Evolutionary conservation across 1,140 invertebrate genomes (phyloP).

Genomic region (Olivierus martensii): DNA sequence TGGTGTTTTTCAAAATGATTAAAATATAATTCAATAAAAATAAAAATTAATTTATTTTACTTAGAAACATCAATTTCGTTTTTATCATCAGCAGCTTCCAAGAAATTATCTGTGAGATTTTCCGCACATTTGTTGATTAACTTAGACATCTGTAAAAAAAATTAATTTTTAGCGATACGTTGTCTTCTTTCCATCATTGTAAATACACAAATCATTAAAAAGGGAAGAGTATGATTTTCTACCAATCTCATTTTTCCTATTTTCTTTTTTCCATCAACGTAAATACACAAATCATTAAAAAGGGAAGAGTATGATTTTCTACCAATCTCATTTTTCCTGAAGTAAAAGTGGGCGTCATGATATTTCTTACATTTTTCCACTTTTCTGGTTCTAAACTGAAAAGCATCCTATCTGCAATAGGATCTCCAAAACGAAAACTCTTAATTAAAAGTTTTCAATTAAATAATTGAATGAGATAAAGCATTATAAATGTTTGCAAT

Average conservation of each 20-base stretch:
- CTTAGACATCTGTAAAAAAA: constrained; percentile 6
- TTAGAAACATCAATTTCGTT: background rate
- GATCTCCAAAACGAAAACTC: constrained; percentile 1
- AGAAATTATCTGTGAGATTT: background rate
- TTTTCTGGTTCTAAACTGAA: constrained; percentile 18
- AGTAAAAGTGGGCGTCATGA: constrained; percentile 43
- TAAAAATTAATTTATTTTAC: too few species aligned
- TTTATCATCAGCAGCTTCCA: background rate
- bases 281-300: too few species aligned
- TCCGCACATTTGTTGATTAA: constrained; percentile 4
- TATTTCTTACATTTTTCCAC: constrained; percentile 41
- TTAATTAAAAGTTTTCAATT: background rate
- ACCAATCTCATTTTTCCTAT: constrained; percentile 45
- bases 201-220: too few species aligned
- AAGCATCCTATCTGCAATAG: constrained; percentile 3
- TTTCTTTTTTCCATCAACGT: too few species aligned
- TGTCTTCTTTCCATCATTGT: too few species aligned
- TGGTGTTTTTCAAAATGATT: too few species aligned
- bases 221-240: background rate
- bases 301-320: background rate
- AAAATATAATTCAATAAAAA: too few species aligned
- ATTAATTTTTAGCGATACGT: constrained; percentile 18
- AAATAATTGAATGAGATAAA: background rate
- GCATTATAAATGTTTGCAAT: too few species aligned
- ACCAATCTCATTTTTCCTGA: constrained; percentile 42